Percentiles rank a stretch among this genome's conserved stretches.
Conservation (phyloP, 2,113 vertebrate genomes). For the Zootoca vivipara region DNA sequence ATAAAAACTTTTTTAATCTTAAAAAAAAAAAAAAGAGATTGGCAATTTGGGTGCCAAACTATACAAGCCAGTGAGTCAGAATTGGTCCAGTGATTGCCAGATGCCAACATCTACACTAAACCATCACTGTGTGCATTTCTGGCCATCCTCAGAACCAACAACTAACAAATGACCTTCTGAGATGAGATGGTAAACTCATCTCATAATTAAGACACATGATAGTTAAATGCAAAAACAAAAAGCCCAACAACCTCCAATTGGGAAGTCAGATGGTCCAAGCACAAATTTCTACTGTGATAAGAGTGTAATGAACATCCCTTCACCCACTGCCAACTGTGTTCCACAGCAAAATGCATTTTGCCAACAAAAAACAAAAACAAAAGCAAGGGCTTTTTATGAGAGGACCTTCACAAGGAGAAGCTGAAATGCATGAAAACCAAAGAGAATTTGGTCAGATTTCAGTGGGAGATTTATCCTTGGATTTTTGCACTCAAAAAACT, state of each 20-base stretch:
- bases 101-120: background rate
- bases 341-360: accelerated
- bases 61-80: no score
- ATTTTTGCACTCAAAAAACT: background rate
- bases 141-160: background rate
- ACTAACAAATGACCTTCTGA: slow-evolving; percentile 14
- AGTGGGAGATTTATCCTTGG: background rate
- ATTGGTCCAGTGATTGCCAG: background rate
- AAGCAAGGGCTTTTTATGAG: background rate
- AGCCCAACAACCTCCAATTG: background rate
- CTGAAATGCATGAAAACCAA: background rate
- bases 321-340: background rate
- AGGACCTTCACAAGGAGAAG: background rate
- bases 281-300: background rate
- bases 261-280: slow-evolving; percentile 1
- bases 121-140: background rate
- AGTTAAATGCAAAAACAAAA: slow-evolving; percentile 11
- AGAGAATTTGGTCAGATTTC: background rate
- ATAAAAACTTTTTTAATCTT: no score
- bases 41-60: background rate
- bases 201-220: slow-evolving; percentile 28
- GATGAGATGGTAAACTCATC: background rate
- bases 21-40: no score
- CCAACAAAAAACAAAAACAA: background rate
- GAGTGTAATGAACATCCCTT: background rate